Base-by-base conservation (phyloP, 2,888 invertebrate genomes). In the Myopa tessellatipennis region DNA sequence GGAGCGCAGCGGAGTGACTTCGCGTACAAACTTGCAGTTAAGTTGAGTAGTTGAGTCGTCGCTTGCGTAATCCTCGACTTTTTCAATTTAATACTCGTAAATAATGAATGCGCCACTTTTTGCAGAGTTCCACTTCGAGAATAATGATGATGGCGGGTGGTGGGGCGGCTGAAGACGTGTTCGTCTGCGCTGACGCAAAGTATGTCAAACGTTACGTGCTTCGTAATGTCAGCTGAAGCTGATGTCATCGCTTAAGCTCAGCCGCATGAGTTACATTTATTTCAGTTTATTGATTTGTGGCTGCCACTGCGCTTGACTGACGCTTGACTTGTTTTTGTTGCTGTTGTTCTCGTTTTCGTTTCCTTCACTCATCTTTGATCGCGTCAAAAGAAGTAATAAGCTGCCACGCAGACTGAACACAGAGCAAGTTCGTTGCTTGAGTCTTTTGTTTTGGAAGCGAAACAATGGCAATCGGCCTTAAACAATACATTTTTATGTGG, bases 391-490 rank as follows among this genome's bases (percentile, higher is more conserved):
- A 45, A 10, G 45, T 6, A 45, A 45, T 3, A 45, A 45, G 10
- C 45, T 45, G 45, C 61, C 58, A 58, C 34, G 18, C 8, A 26
- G 61, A 8, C 10, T 61, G 18, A 6, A 10, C n/a, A 3, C 61
- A 38, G n/a, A 1, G n/a, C 36, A 36, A 36, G 71, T 71, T 71
- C 55, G 71, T 38, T 71, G 34, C 71, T 71, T 71, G 58, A 71
- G 71, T 71, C 71, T 60, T 71, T 60, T 60, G 71, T 70, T 52
- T 36, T 60, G n/a, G 34, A 61, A 61, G 34, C 8, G 18, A 50
- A 45, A 45, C 45, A 45, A 45, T 45, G 45, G 45, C 45, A 45
- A 45, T 45, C 45, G 7, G 3, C 10, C 10, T 45, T 45, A 45
- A 45, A 45, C 45, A 45, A 45, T 45, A 45, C 45, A 45, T 45